phyloP scores from a whole-genome alignment of 2,113 vertebrate genomes.

The Alligator sinensis region DNA sequence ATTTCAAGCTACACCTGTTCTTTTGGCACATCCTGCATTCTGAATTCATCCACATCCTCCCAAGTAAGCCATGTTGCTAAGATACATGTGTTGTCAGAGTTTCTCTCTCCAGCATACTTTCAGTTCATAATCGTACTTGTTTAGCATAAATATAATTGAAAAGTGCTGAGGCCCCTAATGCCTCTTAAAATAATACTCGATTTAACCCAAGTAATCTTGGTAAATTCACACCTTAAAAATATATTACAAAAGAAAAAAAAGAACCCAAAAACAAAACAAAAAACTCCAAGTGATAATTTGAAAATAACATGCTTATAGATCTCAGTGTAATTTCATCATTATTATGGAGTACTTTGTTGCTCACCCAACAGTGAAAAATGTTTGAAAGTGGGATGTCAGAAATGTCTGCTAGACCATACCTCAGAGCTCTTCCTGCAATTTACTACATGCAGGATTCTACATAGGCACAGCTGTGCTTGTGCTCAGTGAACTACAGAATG shows the following conservation, averaged over 20 bases:
- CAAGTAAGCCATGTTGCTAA: slow-evolving; percentile 74
- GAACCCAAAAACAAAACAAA: too few relatives aligned
- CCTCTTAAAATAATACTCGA: slow-evolving; percentile 8
- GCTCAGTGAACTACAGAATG: background rate
- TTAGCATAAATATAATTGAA: slow-evolving; percentile 54
- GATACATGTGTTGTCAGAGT: slow-evolving; percentile 67
- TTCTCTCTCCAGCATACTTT: slow-evolving; percentile 63
- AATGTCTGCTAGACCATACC: background rate
- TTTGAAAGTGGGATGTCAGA: background rate
- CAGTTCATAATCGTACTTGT: slow-evolving; percentile 52
- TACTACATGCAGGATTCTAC: background rate
- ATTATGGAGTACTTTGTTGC: background rate
- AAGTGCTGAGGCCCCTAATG: slow-evolving; percentile 35
- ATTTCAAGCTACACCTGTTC: slow-evolving; percentile 64
- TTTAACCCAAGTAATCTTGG: background rate
- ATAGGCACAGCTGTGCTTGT: background rate
- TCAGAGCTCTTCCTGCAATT: background rate
- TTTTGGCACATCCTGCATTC: slow-evolving; percentile 48
- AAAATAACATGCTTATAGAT: background rate
- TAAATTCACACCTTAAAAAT: background rate
- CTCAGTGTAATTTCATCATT: background rate
- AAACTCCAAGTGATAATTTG: too few relatives aligned
- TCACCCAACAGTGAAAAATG: background rate
- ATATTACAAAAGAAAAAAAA: background rate
- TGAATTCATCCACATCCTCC: slow-evolving; percentile 55